Conservation (phyloP, 2,113 vertebrate species). For the Reinhardtius hippoglossoides region DNA sequence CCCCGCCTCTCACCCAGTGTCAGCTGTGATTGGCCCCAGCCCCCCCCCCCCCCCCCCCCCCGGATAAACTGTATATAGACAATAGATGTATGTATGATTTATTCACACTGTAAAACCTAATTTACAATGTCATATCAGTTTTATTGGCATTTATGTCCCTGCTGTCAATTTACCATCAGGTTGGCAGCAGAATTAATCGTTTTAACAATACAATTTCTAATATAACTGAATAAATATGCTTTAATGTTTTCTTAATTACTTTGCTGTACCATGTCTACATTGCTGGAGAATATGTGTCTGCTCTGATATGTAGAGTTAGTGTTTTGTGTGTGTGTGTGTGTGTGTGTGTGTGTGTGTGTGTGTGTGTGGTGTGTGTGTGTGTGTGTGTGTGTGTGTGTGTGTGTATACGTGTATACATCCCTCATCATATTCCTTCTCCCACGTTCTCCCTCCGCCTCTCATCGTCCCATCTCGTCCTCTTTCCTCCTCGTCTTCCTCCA, state of each 20-base stretch:
- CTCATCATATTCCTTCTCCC: constrained; percentile 41
- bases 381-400: neutral
- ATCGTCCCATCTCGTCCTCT: constrained; percentile 23
- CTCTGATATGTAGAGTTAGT: neutral
- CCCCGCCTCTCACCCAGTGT: no score
- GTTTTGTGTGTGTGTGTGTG: neutral
- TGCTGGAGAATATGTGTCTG: neutral
- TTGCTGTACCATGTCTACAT: neutral
- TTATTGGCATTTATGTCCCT: no score
- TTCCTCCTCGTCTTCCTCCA: constrained; percentile 27
- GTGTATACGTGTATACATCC: neutral
- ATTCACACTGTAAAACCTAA: no score
- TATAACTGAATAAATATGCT: no score
- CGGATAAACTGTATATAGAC: no score
- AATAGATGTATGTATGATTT: no score
- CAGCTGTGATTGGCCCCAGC: no score
- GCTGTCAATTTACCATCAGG: no score
- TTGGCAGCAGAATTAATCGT: no score
- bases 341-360: neutral
- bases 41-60: no score
- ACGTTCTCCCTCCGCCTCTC: constrained; percentile 7
- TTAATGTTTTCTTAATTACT: no score
- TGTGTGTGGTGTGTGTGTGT: neutral
- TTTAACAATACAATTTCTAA: neutral
- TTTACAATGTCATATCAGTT: no score